These are phyloP conservation scores for Babyrousa celebensis DNA, from an alignment of 2,797 vertebrate genomes.

Conservation along the genomic window DNA sequence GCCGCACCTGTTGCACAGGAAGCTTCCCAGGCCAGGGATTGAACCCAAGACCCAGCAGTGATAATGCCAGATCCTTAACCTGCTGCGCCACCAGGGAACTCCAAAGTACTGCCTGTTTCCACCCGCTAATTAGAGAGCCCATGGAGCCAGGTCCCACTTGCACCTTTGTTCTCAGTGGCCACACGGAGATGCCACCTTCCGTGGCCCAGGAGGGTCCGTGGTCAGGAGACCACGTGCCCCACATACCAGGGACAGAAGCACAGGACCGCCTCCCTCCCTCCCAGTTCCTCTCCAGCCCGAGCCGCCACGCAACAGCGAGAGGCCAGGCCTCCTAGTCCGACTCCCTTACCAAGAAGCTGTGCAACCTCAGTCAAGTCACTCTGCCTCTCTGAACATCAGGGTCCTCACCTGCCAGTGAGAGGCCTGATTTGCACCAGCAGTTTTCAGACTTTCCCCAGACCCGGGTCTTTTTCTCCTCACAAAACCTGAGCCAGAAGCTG, in stretches of 20 bases:
- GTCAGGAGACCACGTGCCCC: background rate
- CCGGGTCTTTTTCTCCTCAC: background rate
- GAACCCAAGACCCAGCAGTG: too few species aligned
- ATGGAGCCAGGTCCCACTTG: too few species aligned
- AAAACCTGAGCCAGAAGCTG: background rate
- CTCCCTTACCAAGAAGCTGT: background rate
- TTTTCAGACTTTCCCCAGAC: background rate
- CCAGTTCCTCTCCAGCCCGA: background rate
- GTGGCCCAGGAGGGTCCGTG: background rate
- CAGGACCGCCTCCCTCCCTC: background rate
- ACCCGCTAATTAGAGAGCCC: background rate
- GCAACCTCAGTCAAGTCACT: background rate
- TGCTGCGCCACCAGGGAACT: too few species aligned
- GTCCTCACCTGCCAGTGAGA: background rate
- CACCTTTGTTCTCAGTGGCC: background rate
- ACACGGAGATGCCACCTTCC: background rate
- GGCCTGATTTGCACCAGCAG: background rate
- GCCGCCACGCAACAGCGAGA: rapidly evolving
- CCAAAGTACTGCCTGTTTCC: background rate
- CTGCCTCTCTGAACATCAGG: background rate
- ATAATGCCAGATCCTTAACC: too few species aligned
- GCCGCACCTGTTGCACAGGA: too few species aligned
- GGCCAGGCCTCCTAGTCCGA: background rate
- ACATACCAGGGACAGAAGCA: background rate
- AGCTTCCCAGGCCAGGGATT: too few species aligned